Base-by-base conservation (phyloP, 2,113 vertebrate genomes). In the Cryptotis parvus region DNA sequence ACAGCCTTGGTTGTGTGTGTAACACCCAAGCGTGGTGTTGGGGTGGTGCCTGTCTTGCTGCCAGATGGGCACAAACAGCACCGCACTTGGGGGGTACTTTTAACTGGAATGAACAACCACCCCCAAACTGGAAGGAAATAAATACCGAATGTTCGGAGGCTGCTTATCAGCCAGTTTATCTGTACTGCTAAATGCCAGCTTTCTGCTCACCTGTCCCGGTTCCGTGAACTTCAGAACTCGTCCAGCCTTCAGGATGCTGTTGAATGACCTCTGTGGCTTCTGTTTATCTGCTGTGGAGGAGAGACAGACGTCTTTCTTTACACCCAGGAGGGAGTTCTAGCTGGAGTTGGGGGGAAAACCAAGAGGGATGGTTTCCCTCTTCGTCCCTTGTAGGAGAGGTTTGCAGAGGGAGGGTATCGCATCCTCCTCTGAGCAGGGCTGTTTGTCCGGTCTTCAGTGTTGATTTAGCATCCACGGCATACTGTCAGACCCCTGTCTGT, bases 31-130 rank as follows among this genome's bases (percentile, higher is more conserved):
- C 55, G 16, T 41, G 27, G 88, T 89, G 93, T 68, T 85, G 69
- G 90, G 83, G 91, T 97, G 96, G 95, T 96, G 90, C 94, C 95
- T 87, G 91, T 93, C 96, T 95, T 95, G 78, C 97, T 97, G 97
- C 97, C 97, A 95, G 95, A 97, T 97, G 96, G 96, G 93, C 95
- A 96, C 94, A 68, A 96, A 96, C 97, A 95, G 94, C 95, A 95
- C 96, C 97, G 90, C 97, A 97, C 84, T 92, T 96, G 96, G 92
- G 96, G 89, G 89, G 93, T 90, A 92, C n/a, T 94, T 96, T 95
- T 91, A 93, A 92, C 70, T 94, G 95, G 89, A 96, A 96, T 90
- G 95, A 96, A 92, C 93, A 96, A 85, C 85, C 24, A 24, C 91
- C 70, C 92, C 86, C 85, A 92, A 95, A 92, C 94, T 95, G 70